Evolutionary conservation across 2,888 invertebrate species (phyloP).

Genomic region (Drosophila paranaensis): DNA sequence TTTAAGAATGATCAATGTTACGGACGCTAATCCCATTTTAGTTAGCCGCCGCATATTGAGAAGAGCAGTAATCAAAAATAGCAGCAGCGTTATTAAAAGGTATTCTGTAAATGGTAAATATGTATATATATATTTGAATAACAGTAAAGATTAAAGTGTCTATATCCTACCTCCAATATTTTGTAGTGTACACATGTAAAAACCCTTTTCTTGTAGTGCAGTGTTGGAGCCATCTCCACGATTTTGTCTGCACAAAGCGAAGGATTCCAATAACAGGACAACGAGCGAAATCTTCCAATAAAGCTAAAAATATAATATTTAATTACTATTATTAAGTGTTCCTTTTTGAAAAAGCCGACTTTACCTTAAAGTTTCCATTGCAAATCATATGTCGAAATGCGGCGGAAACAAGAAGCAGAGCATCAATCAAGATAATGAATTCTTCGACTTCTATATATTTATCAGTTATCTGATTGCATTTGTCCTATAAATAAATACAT

Average conservation of each 20-base stretch:
- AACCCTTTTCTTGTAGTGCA: slow-evolving; percentile 87
- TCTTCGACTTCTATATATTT: slow-evolving; percentile 96
- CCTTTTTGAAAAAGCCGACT: slow-evolving; percentile 68
- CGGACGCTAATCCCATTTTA: slow-evolving; percentile 40
- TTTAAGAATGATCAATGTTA: slow-evolving; percentile 85
- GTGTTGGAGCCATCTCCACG: slow-evolving; percentile 77
- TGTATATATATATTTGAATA: background rate
- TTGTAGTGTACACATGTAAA: slow-evolving; percentile 86
- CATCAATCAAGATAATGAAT: slow-evolving; percentile 94
- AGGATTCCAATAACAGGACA: slow-evolving; percentile 92
- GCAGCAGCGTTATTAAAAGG: slow-evolving; percentile 61
- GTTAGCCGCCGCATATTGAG: slow-evolving; percentile 41
- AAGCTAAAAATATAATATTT: slow-evolving; percentile 83
- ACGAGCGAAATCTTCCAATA: slow-evolving; percentile 93
- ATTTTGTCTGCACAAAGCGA: slow-evolving; percentile 88
- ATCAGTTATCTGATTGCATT: slow-evolving; percentile 91
- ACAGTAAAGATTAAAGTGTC: background rate
- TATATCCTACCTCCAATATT: slow-evolving; percentile 81
- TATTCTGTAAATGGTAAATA: slow-evolving; percentile 64
- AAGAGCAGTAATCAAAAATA: slow-evolving; percentile 55
- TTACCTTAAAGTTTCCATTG: slow-evolving; percentile 92
- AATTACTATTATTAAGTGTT: background rate
- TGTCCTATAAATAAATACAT: slow-evolving; percentile 86
- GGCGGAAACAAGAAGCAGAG: slow-evolving; percentile 91
- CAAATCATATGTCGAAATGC: slow-evolving; percentile 94